Conservation (phyloP, 2,888 invertebrate species). For the Chydorus sphaericus region DNA sequence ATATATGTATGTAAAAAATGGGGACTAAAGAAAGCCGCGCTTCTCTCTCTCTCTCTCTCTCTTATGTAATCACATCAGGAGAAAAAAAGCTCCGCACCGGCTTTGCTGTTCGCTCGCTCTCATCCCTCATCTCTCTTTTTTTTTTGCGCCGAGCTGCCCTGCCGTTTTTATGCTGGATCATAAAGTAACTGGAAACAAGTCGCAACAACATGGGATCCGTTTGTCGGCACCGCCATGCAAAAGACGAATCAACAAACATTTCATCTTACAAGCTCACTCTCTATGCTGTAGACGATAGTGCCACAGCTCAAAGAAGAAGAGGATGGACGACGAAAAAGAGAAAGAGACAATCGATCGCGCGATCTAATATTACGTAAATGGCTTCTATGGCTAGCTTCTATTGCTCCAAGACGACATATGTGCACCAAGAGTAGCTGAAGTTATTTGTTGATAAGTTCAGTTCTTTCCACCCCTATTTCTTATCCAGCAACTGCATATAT, state of each 20-base stretch:
- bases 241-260: constrained; percentile 14
- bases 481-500: no score
- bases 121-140: neutral
- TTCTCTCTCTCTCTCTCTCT: neutral
- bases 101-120: neutral
- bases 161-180: constrained; percentile 6
- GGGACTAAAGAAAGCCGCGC: neutral
- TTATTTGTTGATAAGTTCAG: no score
- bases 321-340: neutral
- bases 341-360: no score
- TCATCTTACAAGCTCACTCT: no score
- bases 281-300: neutral
- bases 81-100: constrained; percentile 1
- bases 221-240: constrained; percentile 12
- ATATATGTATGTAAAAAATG: neutral
- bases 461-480: no score
- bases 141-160: neutral
- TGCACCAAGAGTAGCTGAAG: no score
- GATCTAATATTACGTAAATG: no score
- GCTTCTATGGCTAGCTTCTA: no score
- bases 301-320: neutral
- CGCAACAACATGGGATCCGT: constrained; percentile 11
- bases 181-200: constrained; percentile 13
- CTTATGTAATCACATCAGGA: constrained; percentile 3
- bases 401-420: no score